Percentiles rank a stretch among this genome's conserved stretches.
These are phyloP conservation scores for Entelurus aequoreus DNA, from an alignment of 2,113 vertebrate species.

Conservation along the genomic window DNA sequence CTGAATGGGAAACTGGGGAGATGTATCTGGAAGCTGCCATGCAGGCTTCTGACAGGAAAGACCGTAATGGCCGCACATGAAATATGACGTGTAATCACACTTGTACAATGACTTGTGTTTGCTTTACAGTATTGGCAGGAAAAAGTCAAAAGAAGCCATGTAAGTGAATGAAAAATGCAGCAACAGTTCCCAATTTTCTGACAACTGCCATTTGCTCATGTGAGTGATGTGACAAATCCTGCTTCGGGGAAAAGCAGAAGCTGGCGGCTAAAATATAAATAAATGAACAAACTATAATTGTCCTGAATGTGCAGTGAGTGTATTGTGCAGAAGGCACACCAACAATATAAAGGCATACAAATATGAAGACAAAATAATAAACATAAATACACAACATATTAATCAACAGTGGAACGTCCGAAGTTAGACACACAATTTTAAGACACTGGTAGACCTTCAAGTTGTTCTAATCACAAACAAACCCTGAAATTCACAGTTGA, in stretches of 20 bases:
- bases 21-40: conserved; percentile 43
- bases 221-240: conserved; percentile 18
- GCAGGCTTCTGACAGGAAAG: conserved; percentile 20
- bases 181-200: neutral
- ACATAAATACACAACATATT: too few relatives aligned
- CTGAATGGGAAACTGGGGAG: conserved; percentile 35
- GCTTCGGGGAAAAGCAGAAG: conserved; percentile 25
- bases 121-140: conserved; percentile 3
- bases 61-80: neutral
- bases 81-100: neutral
- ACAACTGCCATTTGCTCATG: neutral
- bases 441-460: too few relatives aligned
- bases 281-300: too few relatives aligned
- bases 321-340: too few relatives aligned
- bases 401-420: too few relatives aligned
- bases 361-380: too few relatives aligned
- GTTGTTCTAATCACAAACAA: too few relatives aligned
- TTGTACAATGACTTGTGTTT: neutral
- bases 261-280: conserved; percentile 15
- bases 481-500: too few relatives aligned
- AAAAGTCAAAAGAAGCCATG: neutral
- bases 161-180: neutral
- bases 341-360: too few relatives aligned
- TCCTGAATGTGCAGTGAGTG: too few relatives aligned
- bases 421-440: too few relatives aligned